Base-by-base conservation (phyloP, 35 echinoderm and acorn worm species). In the Apostichopus parvimensis region DNA sequence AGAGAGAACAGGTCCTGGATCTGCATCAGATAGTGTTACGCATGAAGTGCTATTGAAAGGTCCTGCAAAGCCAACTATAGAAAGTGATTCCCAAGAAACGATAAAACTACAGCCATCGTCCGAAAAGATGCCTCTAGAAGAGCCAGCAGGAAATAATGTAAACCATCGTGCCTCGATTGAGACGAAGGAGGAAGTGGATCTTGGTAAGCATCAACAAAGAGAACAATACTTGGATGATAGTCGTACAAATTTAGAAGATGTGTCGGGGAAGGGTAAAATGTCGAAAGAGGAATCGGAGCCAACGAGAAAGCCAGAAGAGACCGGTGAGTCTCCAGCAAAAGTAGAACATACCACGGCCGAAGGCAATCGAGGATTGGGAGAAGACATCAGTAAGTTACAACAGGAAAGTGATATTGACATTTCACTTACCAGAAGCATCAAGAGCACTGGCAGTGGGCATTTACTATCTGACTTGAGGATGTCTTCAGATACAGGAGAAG, bases 381-480 rank as follows among this genome's bases (percentile, higher is more conserved):
- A 24, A 75, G 71, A n/a, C 4, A 22, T 18, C 15, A 75, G 15
- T 22, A 75, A 20, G 7, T 75, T 22, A 75, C 17, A 20, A 7
- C 1, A 75, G 71, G 17, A 20, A 20, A 18, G n/a, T 75, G 71
- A 75, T 18, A 7, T 2, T 18, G 71, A n/a, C 6, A 22, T 22
- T 20, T 75, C 17, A 20, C n/a, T 75, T 75, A 18, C 14, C 17
- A 4, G 14, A 75, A 84, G 55, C 17, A 15, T 22, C 6, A 82
- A 34, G 54, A 56, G 79, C 45, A 82, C 8, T 14, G 9, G 7
- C 6, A 20, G 18, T 10, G 55, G 15, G 6, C 81, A 22, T 59
- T 58, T 84, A 58, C 57, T 58, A 56, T 84, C 81, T 58, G 81
- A 84, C 58, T 84, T 84, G 14, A 21, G 20, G 57, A 84, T 84